phyloP scores from a whole-genome alignment of 2,888 invertebrate genomes.

The Chironomus tentans region DNA sequence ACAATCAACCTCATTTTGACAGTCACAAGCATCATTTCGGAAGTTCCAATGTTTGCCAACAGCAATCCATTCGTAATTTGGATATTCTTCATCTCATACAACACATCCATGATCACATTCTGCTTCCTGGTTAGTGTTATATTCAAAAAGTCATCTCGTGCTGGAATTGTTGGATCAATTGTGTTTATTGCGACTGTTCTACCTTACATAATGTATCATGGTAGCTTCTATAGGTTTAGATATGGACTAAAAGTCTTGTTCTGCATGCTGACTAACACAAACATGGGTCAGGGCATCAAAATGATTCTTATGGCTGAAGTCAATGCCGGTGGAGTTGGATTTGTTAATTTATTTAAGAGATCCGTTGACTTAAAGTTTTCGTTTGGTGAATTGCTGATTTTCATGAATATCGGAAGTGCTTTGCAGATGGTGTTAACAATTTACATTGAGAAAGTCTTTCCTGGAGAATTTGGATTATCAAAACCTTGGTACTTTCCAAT shows the following conservation, averaged over 20 bases:
- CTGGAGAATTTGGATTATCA: constrained; percentile 78
- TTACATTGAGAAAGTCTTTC: constrained; percentile 77
- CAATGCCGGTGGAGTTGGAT: constrained; percentile 51
- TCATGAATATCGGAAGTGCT: constrained; percentile 51
- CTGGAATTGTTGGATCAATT: constrained; percentile 65
- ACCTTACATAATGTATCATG: neutral
- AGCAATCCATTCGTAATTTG: constrained; percentile 58
- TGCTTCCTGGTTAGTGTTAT: constrained; percentile 73
- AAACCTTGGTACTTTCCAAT: constrained; percentile 69
- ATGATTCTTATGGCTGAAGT: constrained; percentile 57
- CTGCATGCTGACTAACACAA: constrained; percentile 50
- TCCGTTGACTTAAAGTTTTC: constrained; percentile 58
- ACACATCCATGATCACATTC: constrained; percentile 61
- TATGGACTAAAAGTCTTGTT: constrained; percentile 30
- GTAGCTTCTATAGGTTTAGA: neutral
- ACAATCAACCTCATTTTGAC: constrained; percentile 49
- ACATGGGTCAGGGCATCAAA: constrained; percentile 70
- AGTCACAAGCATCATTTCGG: constrained; percentile 43
- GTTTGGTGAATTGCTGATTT: constrained; percentile 60
- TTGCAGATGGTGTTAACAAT: constrained; percentile 67
- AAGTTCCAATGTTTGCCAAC: constrained; percentile 54
- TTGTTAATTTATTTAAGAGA: constrained; percentile 50
- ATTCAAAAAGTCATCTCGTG: constrained; percentile 51
- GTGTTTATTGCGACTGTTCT: constrained; percentile 51
- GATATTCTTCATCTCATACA: constrained; percentile 61